Conservation (phyloP, 2,113 vertebrate genomes). For the Elaphurus davidianus region DNA sequence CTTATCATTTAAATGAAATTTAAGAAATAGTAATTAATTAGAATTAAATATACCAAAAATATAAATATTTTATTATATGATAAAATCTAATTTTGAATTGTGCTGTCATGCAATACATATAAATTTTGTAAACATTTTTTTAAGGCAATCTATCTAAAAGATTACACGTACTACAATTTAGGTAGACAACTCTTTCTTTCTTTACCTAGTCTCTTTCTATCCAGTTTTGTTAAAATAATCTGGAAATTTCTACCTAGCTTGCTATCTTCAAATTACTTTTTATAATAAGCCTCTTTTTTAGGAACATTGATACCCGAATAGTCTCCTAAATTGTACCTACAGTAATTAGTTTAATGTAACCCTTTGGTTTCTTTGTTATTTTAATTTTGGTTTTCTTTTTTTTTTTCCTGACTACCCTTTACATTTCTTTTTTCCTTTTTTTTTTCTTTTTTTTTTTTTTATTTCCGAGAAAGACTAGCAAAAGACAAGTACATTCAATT, state of each 20-base stretch:
- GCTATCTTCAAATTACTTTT: neutral
- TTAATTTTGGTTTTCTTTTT: neutral
- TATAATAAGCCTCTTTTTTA: neutral
- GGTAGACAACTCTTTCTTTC: neutral
- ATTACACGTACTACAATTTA: neutral
- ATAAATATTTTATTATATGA: neutral
- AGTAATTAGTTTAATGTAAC: neutral
- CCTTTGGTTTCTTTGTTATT: neutral
- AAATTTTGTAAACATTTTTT: neutral
- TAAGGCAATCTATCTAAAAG: neutral
- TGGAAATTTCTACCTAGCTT: neutral
- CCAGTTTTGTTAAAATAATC: neutral
- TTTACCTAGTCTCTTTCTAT: neutral
- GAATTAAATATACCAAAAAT: neutral
- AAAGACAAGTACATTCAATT: neutral
- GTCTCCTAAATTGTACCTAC: neutral
- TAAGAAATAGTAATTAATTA: neutral
- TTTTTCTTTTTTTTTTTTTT: neutral
- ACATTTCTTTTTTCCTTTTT: neutral
- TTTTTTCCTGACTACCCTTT: neutral
- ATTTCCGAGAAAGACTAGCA: neutral
- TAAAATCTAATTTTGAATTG: neutral
- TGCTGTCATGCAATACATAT: neutral
- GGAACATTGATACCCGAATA: neutral
- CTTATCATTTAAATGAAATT: neutral